Percentiles rank a stretch among this genome's conserved stretches.
Conservation (phyloP, 2,888 invertebrate species). For the Melanotus villosus region DNA sequence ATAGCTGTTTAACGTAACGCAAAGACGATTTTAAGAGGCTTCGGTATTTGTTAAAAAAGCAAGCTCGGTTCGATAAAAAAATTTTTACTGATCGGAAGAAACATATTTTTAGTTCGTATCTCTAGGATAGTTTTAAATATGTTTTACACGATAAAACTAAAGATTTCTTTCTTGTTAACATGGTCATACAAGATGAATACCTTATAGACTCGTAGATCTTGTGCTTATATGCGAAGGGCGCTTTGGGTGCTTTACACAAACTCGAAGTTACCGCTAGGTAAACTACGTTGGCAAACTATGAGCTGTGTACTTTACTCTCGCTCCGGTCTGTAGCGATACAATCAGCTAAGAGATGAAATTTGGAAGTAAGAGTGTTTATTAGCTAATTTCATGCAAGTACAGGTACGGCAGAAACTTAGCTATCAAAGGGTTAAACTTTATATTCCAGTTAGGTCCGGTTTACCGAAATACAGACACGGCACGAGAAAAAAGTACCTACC, state of each 20-base stretch:
- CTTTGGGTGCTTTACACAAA: constrained; percentile 61
- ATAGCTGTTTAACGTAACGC: constrained; percentile 17
- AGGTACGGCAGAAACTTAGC: constrained; percentile 35
- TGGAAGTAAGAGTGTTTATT: constrained; percentile 62
- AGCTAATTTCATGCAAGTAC: constrained; percentile 54
- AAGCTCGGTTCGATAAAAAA: too few relatives aligned
- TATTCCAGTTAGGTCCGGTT: neutral
- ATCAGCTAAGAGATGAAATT: constrained; percentile 63
- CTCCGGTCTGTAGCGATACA: constrained; percentile 62
- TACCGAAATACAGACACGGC: neutral
- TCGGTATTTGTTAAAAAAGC: constrained; percentile 1
- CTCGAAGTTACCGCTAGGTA: constrained; percentile 62
- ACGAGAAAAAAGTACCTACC: too few relatives aligned
- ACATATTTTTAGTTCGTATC: neutral
- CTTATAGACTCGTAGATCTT: constrained; percentile 59
- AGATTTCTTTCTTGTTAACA: constrained; percentile 18
- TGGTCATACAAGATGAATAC: constrained; percentile 54
- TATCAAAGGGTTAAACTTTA: constrained; percentile 33
- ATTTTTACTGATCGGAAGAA: too few relatives aligned
- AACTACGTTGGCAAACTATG: constrained; percentile 62
- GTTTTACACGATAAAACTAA: neutral
- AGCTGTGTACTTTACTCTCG: constrained; percentile 59
- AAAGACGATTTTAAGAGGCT: neutral
- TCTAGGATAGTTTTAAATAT: neutral
- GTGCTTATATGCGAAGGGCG: constrained; percentile 60